These are phyloP conservation scores for Capromys pilorides DNA, from an alignment of 2,797 vertebrate genomes.

Conservation along the genomic window DNA sequence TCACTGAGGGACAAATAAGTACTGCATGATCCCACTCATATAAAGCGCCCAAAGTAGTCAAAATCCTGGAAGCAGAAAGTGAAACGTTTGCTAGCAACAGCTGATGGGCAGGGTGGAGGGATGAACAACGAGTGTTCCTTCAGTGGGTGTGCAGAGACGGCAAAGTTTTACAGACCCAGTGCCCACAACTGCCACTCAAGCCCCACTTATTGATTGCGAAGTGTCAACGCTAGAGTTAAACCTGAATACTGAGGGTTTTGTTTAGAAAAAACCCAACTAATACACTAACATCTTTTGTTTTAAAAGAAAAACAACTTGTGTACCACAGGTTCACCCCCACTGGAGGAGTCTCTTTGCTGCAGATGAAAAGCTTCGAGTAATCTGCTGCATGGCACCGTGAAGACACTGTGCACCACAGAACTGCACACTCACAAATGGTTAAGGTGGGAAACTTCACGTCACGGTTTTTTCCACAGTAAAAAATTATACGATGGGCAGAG, in stretches of 20 bases:
- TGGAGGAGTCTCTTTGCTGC: neutral
- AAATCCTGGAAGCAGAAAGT: neutral
- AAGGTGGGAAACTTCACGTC: neutral
- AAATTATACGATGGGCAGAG: neutral
- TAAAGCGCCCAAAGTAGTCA: neutral
- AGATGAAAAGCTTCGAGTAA: neutral
- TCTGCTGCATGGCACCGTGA: neutral
- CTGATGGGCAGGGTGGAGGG: neutral
- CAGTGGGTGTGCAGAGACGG: no score
- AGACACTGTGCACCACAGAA: neutral
- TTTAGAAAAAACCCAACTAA: neutral
- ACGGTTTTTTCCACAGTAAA: neutral
- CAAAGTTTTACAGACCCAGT: neutral
- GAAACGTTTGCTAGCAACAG: neutral
- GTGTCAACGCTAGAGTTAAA: neutral
- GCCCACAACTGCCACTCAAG: neutral
- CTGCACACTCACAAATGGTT: neutral
- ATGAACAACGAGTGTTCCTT: neutral
- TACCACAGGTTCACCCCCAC: neutral
- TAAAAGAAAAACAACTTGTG: neutral
- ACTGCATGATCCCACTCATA: neutral
- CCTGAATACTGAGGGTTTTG: neutral
- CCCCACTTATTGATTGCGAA: neutral
- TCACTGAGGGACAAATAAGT: neutral
- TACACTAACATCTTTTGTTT: neutral